Percentiles rank a stretch among this genome's conserved stretches.
These are phyloP conservation scores for Rutilus rutilus DNA, from an alignment of 2,113 vertebrate genomes.

Conservation along the genomic window DNA sequence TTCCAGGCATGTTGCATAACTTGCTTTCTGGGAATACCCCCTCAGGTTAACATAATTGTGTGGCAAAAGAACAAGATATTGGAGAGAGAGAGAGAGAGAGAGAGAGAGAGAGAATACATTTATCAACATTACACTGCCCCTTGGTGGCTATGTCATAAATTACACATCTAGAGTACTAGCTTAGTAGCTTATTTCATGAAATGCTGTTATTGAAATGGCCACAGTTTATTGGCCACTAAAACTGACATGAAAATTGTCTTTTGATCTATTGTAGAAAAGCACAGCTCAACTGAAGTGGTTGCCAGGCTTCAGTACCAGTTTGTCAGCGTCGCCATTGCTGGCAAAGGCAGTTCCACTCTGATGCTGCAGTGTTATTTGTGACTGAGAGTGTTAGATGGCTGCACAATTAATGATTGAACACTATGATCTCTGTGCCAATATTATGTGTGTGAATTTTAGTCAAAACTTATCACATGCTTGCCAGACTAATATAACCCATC, in stretches of 20 bases:
- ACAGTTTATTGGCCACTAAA: background rate
- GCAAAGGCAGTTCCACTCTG: background rate
- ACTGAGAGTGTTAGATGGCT: background rate
- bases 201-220: background rate
- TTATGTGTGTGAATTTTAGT: background rate
- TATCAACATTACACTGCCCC: slow-evolving; percentile 33
- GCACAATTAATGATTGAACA: background rate
- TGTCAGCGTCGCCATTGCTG: background rate
- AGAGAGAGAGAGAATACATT: background rate
- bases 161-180: background rate
- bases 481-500: background rate
- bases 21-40: background rate
- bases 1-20: background rate
- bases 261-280: background rate
- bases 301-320: background rate
- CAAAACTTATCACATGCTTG: background rate
- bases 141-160: slow-evolving; percentile 6
- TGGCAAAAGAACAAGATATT: background rate
- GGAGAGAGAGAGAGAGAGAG: background rate
- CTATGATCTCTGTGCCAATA: background rate
- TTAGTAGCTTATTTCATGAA: background rate
- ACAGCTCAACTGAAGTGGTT: background rate
- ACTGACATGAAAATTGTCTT: background rate
- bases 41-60: background rate
- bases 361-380: background rate